Conservation (phyloP, 2,797 vertebrate species). For the Sylvilagus floridanus region DNA sequence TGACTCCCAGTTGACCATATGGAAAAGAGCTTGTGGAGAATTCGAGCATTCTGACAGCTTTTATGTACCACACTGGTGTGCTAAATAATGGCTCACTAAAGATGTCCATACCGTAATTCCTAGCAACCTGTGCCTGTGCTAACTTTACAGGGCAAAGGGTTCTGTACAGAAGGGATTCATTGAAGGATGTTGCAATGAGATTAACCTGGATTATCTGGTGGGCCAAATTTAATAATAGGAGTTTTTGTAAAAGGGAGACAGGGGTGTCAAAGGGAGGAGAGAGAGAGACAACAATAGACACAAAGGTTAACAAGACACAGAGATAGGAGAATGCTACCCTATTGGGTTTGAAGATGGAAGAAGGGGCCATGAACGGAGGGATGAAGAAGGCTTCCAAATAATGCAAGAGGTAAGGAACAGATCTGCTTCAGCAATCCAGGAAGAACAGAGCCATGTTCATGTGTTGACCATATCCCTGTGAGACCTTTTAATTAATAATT, state of each 20-base stretch:
- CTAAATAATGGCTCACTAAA: background rate
- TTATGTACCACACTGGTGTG: background rate
- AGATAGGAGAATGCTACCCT: background rate
- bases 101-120: background rate
- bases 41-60: background rate
- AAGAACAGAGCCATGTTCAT: background rate
- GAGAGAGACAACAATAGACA: background rate
- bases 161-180: background rate
- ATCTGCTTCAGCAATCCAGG: background rate
- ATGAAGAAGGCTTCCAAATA: background rate
- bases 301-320: background rate
- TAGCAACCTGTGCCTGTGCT: background rate
- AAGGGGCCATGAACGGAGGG: background rate
- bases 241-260: background rate
- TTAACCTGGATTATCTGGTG: background rate
- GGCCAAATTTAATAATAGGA: background rate
- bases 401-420: background rate
- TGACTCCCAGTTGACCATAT: background rate
- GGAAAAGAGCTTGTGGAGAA: background rate
- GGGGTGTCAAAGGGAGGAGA: background rate
- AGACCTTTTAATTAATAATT: background rate
- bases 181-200: background rate
- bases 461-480: background rate
- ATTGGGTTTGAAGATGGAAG: background rate
- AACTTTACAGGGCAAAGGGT: background rate